Evolutionary conservation across 2,797 vertebrate species (phyloP), one percentile per base, ranked within the genome.

Genomic region (Lepilemur septentrionalis): DNA sequence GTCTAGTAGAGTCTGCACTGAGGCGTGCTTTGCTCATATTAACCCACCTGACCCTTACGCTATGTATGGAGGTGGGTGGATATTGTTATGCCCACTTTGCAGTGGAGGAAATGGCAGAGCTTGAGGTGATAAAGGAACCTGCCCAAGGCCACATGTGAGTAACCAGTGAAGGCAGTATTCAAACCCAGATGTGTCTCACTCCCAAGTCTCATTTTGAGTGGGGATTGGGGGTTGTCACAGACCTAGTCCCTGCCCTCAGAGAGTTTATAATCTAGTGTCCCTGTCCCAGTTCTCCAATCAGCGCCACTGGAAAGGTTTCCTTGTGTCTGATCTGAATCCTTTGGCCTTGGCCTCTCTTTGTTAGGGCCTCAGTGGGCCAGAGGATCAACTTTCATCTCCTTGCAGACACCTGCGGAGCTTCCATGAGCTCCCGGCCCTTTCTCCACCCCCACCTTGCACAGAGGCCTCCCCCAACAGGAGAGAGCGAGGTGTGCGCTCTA

Each of bases 401-500:
- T 72, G 69, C 63, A 92, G 80, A 94, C 94, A 97, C 93, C 96
- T 95, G 91, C 88, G 93, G 93, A 91, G 92, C 88, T 83, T 75
- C 93, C 38, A 2, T 61, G 75, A 92, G 93, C 84, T 95, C 93
- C 85, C 65, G 80, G 94, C 28, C 73, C 82, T 82, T 70, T 38
- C 72, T 96, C 96, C 88, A 91, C 96, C 93, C 90, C 94, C 94
- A 92, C 48, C 78, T 89, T 81, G 73, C 80, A 88, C 89, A 46
- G 65, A 96, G 86, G 70, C 81, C 95, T 96, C 78, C 93, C 93
- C 18, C 89, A 38, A 50, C 87, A 93, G 80, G 88, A 96, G 96
- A 48, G 95, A 95, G 92, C 15, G 94, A 97, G 97, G 97, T 97
- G 93, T 93, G 86, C 20, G 23, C 93, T 97, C 98, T 98, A 99